Base-by-base conservation (phyloP, 2,888 invertebrate genomes). In the Diaphora mendica region DNA sequence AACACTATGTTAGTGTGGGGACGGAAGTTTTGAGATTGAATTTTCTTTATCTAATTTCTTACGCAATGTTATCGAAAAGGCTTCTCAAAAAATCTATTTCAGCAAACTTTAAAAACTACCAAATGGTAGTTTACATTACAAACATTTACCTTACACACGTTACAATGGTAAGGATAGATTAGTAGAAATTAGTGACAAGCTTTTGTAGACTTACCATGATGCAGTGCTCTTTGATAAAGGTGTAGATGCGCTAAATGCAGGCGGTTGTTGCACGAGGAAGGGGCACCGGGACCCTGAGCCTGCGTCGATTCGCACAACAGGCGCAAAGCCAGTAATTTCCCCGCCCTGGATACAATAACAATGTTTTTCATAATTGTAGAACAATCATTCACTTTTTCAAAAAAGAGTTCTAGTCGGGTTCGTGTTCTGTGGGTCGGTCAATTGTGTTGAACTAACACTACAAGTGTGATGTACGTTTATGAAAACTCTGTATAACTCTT, bases 241-340 rank as follows among this genome's bases (percentile, higher is more conserved):
- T 98, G 97, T 79, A 99, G 93, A 89, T 98, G 97, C 68, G 97
- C 97, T 81, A 96, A 92, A 87, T 97, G 94, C 86, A 97, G 93
- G 78, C 96, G 89, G 85, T 94, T 93, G 91, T 91, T 94, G 91
- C 95, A 94, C 3, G 93, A 90, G 7, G 94, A 91, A 1, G 96
- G 95, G 72, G 95, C 94, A 70, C 95, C 94, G 30, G 96, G 96
- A 68, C 98, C 97, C 88, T 98, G 98, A 91, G 98, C 97, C 68
- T 98, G 97, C 75, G 98, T 97, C 77, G 99, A 96, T 72, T 98
- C 98, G 94, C 99, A 99, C 77, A 99, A 96, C 82, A 99, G 93
- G 84, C 98, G 97, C 86, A 98, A 96, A 0, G 99, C 99, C 85
- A 97, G 97, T 75, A 99, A 93, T 93, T 98, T 99, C 72, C 99